Evolutionary conservation across 1,140 invertebrate species (phyloP), one percentile per base, ranked within the genome.

Genomic region (Calliopsis andreniformis): DNA sequence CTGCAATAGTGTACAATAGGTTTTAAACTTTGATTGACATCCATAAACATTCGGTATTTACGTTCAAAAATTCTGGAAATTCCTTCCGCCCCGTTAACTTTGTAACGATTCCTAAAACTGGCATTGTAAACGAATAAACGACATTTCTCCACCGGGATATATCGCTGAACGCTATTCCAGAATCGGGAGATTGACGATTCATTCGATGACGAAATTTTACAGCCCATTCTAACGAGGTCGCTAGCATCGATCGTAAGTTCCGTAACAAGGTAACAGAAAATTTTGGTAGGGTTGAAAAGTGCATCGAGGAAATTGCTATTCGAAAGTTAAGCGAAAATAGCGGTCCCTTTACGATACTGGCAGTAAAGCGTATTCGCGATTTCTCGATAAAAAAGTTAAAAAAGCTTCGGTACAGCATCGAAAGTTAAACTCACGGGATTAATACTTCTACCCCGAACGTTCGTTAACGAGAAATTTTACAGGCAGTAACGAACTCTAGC

Each of bases 401-500:
- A 51, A 72, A 47, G 55, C 45, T 10, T 23, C 23, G 39, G 28
- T 14, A n/a, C n/a, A 1, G 25, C 23, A 55, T 39, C 23, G 53
- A 10, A 39, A 28, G 56, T 47, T 12, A 39, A 71, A 12, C 20
- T 35, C 6, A 30, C 42, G 20, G 28, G 56, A 56, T 61, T 83
- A 79, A 72, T 79, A 51, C 64, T 68, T 81, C 62, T 61, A 61
- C 18, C n/a, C 12, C 55, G 63, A 68, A 75, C 58, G 67, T 51
- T 18, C 10, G 25, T 23, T 16, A 30, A 10, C 28, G 62, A 51
- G 32, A 72, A 78, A 71, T 68, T 82, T 82, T 49, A 72, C 70
- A 59, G 75, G 43, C 79, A 35, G 35, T 71, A 77, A 77, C 75
- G 79, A 82, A 62, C 58, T 28, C 67, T 59, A 53, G 55, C 53